These are phyloP conservation scores for Ormia ochracea DNA, from an alignment of 2,888 invertebrate species.

Conservation along the genomic window DNA sequence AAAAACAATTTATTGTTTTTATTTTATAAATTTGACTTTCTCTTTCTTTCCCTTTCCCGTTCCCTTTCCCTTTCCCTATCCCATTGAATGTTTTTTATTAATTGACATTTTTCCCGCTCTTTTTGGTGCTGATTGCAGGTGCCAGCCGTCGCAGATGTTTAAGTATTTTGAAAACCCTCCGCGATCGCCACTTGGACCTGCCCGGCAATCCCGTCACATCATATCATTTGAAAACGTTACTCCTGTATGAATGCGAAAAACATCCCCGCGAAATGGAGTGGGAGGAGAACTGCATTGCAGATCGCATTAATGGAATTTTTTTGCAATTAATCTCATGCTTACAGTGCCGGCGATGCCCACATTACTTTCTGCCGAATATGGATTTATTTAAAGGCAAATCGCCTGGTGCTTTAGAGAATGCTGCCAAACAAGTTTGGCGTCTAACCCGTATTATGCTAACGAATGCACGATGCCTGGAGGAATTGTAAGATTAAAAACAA, in stretches of 20 bases:
- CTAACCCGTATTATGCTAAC: slow-evolving; percentile 94
- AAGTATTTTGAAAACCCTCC: slow-evolving; percentile 91
- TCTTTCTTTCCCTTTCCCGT: too few relatives aligned
- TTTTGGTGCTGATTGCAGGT: slow-evolving; percentile 72
- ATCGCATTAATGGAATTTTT: slow-evolving; percentile 95
- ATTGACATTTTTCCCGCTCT: background rate
- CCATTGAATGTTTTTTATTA: background rate
- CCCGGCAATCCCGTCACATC: slow-evolving; percentile 93
- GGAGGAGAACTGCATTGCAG: slow-evolving; percentile 94
- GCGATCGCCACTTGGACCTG: slow-evolving; percentile 93
- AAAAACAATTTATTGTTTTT: too few relatives aligned
- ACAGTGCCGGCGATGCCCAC: slow-evolving; percentile 95
- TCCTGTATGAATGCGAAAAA: slow-evolving; percentile 97
- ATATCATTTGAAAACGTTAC: slow-evolving; percentile 92
- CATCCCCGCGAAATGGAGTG: slow-evolving; percentile 95
- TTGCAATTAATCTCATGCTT: slow-evolving; percentile 96
- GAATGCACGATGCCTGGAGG: slow-evolving; percentile 91
- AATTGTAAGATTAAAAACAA: slow-evolving; percentile 30
- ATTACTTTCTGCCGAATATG: slow-evolving; percentile 95
- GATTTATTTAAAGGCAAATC: slow-evolving; percentile 96
- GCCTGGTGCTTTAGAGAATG: slow-evolving; percentile 92
- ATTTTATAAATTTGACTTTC: too few relatives aligned
- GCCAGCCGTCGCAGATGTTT: slow-evolving; percentile 92
- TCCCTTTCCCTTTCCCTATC: too few relatives aligned
- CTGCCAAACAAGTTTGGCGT: slow-evolving; percentile 95